Evolutionary conservation across 2,888 invertebrate genomes (phyloP).

Genomic region (Limenitis camilla): DNA sequence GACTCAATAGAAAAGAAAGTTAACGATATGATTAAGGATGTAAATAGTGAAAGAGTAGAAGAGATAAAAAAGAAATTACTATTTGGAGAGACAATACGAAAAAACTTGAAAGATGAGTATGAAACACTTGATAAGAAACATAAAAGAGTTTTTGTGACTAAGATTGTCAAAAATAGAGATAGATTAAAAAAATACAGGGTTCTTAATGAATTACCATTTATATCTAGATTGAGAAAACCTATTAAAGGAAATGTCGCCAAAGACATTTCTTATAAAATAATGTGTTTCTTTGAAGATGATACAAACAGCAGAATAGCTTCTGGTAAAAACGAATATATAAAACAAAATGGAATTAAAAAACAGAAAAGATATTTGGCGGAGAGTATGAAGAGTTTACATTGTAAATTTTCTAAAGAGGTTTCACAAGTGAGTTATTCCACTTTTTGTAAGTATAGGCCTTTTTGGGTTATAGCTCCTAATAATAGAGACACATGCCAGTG

Average conservation of each 20-base stretch:
- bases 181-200: neutral
- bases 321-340: conserved; percentile 19
- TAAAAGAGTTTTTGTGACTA: neutral
- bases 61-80: neutral
- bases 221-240: neutral
- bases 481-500: conserved; percentile 19
- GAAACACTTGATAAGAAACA: neutral
- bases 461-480: conserved; percentile 23
- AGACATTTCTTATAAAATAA: conserved; percentile 15
- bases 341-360: conserved; percentile 9
- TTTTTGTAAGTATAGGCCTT: conserved; percentile 21
- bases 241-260: neutral
- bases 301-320: conserved; percentile 12
- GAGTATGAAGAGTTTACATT: too few relatives aligned
- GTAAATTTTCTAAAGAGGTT: conserved; percentile 15
- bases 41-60: neutral
- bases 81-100: neutral
- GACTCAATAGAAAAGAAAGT: neutral
- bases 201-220: neutral
- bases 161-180: neutral
- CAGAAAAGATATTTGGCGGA: conserved; percentile 18
- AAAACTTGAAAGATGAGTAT: neutral
- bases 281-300: conserved; percentile 20
- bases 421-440: conserved; percentile 16
- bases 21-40: neutral